A percentile compares a stretch with the other conserved stretches of the same genome.
Evolutionary conservation across 2,797 vertebrate species (phyloP).

Genomic region (Muscicapa striata): DNA sequence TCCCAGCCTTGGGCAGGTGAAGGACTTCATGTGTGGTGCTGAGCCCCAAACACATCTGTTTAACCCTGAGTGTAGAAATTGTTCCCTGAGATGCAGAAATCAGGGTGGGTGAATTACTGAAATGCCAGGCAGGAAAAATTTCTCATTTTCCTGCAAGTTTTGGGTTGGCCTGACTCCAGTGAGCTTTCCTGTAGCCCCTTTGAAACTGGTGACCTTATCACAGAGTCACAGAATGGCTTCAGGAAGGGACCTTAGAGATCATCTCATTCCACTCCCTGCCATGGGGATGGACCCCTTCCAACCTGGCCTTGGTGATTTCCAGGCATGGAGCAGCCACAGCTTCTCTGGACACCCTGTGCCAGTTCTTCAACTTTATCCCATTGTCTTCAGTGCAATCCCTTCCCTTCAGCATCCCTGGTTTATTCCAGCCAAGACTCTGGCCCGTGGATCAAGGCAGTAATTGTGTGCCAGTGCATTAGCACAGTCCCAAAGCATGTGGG

Average conservation of each 20-base stretch:
- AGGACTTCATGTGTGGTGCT: neutral
- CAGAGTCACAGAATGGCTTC: neutral
- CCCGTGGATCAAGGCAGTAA: neutral
- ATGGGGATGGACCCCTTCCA: neutral
- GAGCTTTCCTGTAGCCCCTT: neutral
- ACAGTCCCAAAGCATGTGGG: neutral
- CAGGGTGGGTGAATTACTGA: neutral
- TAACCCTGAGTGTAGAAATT: neutral
- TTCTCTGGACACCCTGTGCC: neutral
- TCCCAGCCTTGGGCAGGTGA: neutral
- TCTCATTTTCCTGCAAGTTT: neutral
- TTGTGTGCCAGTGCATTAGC: neutral
- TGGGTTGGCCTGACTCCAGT: neutral
- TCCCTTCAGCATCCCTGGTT: neutral
- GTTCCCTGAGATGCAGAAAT: neutral
- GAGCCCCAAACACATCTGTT: neutral
- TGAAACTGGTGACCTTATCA: neutral
- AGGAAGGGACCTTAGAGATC: neutral
- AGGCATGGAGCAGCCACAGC: neutral
- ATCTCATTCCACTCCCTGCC: neutral
- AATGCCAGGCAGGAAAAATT: neutral
- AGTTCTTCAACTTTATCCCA: fast-evolving
- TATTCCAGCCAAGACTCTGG: neutral
- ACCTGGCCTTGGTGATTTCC: neutral
- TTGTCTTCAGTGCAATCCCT: neutral